These are phyloP conservation scores for Oreochromis grahami DNA, from an alignment of 2,797 vertebrate species.

Conservation along the genomic window DNA sequence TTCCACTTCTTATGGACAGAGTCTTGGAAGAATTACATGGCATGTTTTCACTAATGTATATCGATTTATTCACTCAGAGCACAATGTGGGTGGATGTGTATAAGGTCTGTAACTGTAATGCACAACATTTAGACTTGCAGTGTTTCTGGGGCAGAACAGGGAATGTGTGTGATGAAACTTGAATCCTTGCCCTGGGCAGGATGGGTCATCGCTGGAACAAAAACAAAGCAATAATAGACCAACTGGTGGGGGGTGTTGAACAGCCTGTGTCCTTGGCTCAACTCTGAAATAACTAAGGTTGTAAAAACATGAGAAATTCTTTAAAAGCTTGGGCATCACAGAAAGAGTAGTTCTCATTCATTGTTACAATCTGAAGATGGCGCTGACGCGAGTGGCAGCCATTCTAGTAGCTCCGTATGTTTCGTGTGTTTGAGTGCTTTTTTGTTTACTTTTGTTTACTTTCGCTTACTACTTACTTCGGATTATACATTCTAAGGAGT, in stretches of 20 bases:
- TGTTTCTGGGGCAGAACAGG: neutral
- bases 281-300: neutral
- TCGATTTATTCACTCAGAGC: neutral
- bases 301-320: neutral
- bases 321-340: neutral
- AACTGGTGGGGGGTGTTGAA: neutral
- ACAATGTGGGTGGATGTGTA: neutral
- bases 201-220: neutral
- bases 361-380: neutral
- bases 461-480: too few relatives aligned
- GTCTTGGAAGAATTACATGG: neutral
- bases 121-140: neutral
- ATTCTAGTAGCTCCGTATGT: too few relatives aligned
- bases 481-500: too few relatives aligned
- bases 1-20: neutral
- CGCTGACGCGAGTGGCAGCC: too few relatives aligned
- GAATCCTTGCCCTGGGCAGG: neutral
- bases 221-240: neutral
- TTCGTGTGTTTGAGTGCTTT: too few relatives aligned
- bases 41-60: neutral
- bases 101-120: neutral
- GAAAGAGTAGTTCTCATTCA: rapidly evolving
- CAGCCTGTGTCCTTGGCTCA: neutral
- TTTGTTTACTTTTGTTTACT: too few relatives aligned
- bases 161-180: neutral